phyloP scores from a whole-genome alignment of 2,797 vertebrate genomes.

The Iguana delicatissima region DNA sequence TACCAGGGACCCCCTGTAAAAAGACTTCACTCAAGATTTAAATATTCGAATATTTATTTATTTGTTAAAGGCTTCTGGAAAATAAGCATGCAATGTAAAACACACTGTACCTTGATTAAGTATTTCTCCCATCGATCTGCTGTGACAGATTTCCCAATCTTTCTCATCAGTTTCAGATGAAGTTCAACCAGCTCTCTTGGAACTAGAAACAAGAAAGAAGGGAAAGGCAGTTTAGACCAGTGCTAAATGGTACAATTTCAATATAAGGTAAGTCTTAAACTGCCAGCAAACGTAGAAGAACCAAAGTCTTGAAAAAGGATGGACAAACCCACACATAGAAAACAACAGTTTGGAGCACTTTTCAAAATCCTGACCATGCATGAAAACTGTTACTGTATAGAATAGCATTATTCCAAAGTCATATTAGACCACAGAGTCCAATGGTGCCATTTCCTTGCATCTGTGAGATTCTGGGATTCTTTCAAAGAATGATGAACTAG shows the following conservation, averaged over 20 bases:
- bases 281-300: background rate
- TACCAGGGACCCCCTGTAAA: too few relatives aligned
- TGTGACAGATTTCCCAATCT: slow-evolving; percentile 95
- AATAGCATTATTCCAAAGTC: background rate
- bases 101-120: slow-evolving; percentile 88
- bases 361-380: background rate
- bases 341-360: background rate
- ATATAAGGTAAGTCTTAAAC: background rate
- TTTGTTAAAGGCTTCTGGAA: too few relatives aligned
- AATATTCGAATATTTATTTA: too few relatives aligned
- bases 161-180: slow-evolving; percentile 96
- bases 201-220: slow-evolving; percentile 79
- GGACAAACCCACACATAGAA: background rate
- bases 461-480: background rate
- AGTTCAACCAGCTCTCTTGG: slow-evolving; percentile 95
- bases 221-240: background rate
- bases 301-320: background rate
- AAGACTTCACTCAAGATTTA: too few relatives aligned
- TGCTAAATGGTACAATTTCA: background rate
- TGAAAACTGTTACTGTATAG: background rate
- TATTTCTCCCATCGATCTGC: slow-evolving; percentile 98
- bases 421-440: background rate
- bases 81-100: background rate
- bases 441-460: background rate
- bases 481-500: background rate